Percentiles rank a stretch among this genome's conserved stretches.
These are phyloP conservation scores for Diorhabda elongata DNA, from an alignment of 1,140 invertebrate genomes.

Conservation along the genomic window DNA sequence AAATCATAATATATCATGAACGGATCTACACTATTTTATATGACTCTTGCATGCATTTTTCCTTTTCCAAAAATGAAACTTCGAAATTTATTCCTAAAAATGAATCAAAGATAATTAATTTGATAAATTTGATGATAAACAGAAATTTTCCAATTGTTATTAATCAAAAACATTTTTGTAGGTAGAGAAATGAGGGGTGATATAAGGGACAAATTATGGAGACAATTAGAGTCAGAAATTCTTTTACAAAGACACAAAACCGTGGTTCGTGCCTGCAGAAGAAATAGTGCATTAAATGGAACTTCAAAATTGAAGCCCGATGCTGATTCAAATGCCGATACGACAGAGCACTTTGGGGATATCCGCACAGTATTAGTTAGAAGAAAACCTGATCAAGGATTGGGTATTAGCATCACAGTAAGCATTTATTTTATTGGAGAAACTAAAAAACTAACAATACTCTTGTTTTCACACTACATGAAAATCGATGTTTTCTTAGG, in stretches of 20 bases:
- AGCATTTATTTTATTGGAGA: constrained; percentile 28
- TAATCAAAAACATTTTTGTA: constrained; percentile 19
- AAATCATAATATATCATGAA: too few species aligned
- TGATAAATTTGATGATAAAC: too few species aligned
- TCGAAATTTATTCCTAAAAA: too few species aligned
- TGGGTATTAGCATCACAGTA: constrained; percentile 80
- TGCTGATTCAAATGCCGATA: constrained; percentile 30
- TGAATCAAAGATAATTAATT: too few species aligned
- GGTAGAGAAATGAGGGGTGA: constrained; percentile 71
- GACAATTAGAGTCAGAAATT: constrained; percentile 82
- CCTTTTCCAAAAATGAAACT: too few species aligned
- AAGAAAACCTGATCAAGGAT: constrained; percentile 65
- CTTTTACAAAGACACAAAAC: constrained; percentile 81
- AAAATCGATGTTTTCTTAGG: constrained; percentile 49
- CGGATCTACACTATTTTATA: too few species aligned
- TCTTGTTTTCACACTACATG: not conserved
- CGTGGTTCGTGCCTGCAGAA: constrained; percentile 59
- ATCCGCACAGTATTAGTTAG: constrained; percentile 58
- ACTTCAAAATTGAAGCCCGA: constrained; percentile 32
- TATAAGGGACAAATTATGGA: constrained; percentile 74
- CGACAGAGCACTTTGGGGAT: constrained; percentile 46
- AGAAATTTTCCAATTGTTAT: too few species aligned
- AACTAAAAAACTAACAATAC: too few species aligned
- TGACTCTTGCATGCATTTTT: too few species aligned
- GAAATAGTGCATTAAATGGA: constrained; percentile 45